phyloP scores from a whole-genome alignment of 2,113 vertebrate species.

The Anguilla rostrata region DNA sequence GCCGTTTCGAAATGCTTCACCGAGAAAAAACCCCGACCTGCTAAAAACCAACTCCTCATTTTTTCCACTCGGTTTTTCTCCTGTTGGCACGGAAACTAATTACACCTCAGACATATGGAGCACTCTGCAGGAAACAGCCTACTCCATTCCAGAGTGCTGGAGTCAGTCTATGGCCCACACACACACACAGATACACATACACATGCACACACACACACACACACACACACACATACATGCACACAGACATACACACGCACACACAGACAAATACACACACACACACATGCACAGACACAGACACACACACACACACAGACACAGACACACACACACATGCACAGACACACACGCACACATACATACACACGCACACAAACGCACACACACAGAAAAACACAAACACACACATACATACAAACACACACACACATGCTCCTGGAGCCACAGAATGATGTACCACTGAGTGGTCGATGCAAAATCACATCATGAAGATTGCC shows the following conservation, averaged over 20 bases:
- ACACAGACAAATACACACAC: too few species aligned
- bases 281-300: too few species aligned
- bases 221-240: too few species aligned
- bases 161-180: neutral
- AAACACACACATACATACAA: too few species aligned
- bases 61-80: constrained; percentile 7
- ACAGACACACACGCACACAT: too few species aligned
- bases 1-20: constrained; percentile 4
- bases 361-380: too few species aligned
- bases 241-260: too few species aligned
- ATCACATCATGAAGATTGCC: neutral
- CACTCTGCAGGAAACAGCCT: neutral
- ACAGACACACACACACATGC: too few species aligned
- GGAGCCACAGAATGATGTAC: neutral
- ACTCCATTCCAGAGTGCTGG: neutral
- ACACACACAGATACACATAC: neutral
- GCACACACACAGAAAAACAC: too few species aligned
- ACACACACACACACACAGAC: too few species aligned
- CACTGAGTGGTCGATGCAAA: neutral
- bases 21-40: neutral
- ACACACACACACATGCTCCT: too few species aligned
- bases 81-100: neutral
- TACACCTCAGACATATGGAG: neutral
- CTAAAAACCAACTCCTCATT: constrained; percentile 17
- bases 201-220: too few species aligned